Percentiles rank a stretch among this genome's conserved stretches.
Conservation (phyloP, 2,113 vertebrate genomes). For the Coracopsis vasa region DNA sequence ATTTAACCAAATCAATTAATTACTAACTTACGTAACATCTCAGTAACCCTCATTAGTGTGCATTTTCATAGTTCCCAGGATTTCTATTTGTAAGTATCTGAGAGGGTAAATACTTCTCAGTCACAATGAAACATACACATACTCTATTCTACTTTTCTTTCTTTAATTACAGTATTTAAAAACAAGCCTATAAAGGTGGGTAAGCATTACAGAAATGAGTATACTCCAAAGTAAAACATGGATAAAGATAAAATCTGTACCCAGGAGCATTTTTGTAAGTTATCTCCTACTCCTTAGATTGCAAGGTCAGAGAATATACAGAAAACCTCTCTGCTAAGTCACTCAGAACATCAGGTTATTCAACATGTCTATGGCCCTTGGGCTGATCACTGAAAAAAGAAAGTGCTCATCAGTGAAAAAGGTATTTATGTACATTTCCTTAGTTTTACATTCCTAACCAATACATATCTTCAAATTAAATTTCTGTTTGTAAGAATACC, state of each 20-base stretch:
- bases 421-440: fast-evolving
- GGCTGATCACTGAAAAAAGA: neutral
- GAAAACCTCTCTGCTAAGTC: neutral
- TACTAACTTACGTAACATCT: neutral
- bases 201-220: neutral
- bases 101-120: neutral
- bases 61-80: neutral
- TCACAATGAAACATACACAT: neutral
- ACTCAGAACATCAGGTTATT: neutral
- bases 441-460: neutral
- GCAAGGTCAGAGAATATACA: neutral
- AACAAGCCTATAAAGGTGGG: neutral
- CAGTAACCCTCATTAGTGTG: neutral
- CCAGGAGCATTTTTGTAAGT: neutral
- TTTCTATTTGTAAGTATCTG: neutral
- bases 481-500: neutral
- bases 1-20: slow-evolving; percentile 23
- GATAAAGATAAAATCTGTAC: neutral
- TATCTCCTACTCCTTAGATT: neutral
- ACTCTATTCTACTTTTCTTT: neutral
- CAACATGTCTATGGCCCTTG: neutral
- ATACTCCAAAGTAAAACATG: neutral
- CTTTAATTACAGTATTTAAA: neutral
- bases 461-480: neutral
- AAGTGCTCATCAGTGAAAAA: neutral